These are phyloP conservation scores for Rhabditophanes sp. DNA, from an alignment of 2,888 invertebrate species.

Conservation along the genomic window DNA sequence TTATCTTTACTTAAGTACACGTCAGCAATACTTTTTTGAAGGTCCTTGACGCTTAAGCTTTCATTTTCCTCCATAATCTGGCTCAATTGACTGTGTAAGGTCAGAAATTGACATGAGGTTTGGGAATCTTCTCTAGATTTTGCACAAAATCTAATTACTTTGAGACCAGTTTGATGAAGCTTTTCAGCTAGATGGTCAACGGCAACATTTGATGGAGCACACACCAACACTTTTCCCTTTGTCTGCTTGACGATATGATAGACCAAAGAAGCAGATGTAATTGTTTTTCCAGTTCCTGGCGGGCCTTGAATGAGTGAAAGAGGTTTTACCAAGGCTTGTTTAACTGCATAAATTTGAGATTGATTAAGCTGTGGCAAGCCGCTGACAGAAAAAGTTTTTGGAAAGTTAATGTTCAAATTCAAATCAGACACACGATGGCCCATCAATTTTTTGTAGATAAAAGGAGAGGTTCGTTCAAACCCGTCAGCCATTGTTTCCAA, in stretches of 20 bases:
- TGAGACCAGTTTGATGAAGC: constrained; percentile 87
- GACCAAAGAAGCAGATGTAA: constrained; percentile 95
- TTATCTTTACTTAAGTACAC: constrained; percentile 85
- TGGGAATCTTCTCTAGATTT: constrained; percentile 95
- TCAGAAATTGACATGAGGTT: constrained; percentile 85
- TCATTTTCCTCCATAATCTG: no score
- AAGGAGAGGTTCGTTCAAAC: constrained; percentile 84
- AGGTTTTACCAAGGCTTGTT: constrained; percentile 87
- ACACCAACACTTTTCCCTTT: constrained; percentile 62
- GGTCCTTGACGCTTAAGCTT: no score
- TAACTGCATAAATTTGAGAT: constrained; percentile 92
- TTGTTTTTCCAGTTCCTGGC: constrained; percentile 94
- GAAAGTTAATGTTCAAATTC: no score
- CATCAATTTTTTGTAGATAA: constrained; percentile 84
- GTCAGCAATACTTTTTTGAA: no score
- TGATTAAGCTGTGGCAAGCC: constrained; percentile 92
- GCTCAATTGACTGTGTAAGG: constrained; percentile 89
- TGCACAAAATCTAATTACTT: constrained; percentile 79
- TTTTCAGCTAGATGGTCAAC: constrained; percentile 97
- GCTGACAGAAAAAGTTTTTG: constrained; percentile 91
- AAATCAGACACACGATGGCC: constrained; percentile 56
- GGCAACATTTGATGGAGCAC: constrained; percentile 96
- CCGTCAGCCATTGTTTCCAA: constrained; percentile 51
- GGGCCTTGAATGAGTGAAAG: constrained; percentile 87
- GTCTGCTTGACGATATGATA: constrained; percentile 85